A percentile compares a stretch with the other conserved stretches of the same genome.
phyloP scores from a whole-genome alignment of 2,797 vertebrate genomes.

The Tadarida brasiliensis region DNA sequence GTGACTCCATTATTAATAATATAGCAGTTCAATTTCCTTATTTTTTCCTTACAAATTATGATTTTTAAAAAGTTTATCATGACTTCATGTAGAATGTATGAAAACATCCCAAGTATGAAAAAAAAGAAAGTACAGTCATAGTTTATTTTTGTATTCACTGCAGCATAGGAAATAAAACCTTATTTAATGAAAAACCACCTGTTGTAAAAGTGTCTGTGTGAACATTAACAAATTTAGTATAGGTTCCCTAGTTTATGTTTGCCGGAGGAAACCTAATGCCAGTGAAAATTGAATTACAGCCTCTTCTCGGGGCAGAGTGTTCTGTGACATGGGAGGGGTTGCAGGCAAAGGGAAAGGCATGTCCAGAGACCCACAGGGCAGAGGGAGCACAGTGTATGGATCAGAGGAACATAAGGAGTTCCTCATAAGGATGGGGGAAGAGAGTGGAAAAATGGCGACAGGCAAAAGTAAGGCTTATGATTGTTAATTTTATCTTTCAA shows the following conservation, averaged over 20 bases:
- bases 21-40: neutral
- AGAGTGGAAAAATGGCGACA: neutral
- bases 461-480: neutral
- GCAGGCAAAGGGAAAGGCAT: neutral
- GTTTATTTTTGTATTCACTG: slow-evolving; percentile 48
- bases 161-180: slow-evolving; percentile 6
- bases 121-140: neutral
- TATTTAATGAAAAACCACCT: slow-evolving; percentile 49
- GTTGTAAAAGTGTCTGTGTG: neutral
- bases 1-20: neutral
- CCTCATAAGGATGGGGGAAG: neutral
- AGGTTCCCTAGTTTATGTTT: slow-evolving; percentile 34
- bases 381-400: neutral
- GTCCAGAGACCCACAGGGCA: neutral
- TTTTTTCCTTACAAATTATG: slow-evolving; percentile 35
- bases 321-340: neutral
- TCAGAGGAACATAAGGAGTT: neutral
- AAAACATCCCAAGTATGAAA: neutral
- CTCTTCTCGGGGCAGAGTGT: neutral
- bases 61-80: slow-evolving; percentile 15
- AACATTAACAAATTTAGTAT: slow-evolving; percentile 31
- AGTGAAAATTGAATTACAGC: neutral
- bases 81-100: neutral
- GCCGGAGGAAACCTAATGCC: slow-evolving; percentile 3
- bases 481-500: neutral